phyloP scores from a whole-genome alignment of 2,888 invertebrate genomes.

The Meghimatium bilineatum region DNA sequence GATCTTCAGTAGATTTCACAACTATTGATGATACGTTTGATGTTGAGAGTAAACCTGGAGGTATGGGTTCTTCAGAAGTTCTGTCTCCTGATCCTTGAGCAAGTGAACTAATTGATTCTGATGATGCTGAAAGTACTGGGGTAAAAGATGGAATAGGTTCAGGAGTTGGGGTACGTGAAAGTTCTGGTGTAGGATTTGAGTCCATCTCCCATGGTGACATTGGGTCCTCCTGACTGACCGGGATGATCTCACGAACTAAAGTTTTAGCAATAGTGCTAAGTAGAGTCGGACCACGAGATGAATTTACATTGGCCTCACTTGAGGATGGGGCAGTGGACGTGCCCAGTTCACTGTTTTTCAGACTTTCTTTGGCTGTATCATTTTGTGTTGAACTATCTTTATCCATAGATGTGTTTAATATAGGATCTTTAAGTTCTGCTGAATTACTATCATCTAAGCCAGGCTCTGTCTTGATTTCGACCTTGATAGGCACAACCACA shows the following conservation, averaged over 20 bases:
- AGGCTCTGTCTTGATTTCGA: background rate
- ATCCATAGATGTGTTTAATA: background rate
- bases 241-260: constrained; percentile 32
- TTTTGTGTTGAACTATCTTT: background rate
- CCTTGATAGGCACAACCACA: background rate
- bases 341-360: no score
- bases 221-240: constrained; percentile 42
- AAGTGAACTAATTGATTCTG: constrained; percentile 31
- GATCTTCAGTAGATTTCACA: background rate
- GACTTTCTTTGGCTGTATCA: background rate
- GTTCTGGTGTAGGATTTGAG: constrained; percentile 49
- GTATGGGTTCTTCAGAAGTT: constrained; percentile 35
- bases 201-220: constrained; percentile 50
- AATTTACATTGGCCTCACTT: background rate
- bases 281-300: constrained; percentile 10
- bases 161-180: constrained; percentile 49
- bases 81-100: constrained; percentile 5
- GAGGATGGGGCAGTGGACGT: background rate
- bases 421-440: background rate
- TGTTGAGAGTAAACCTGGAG: background rate
- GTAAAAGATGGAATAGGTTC: constrained; percentile 46
- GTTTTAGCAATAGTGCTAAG: constrained; percentile 37
- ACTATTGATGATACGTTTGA: background rate
- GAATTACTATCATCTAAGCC: background rate
- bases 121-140: constrained; percentile 36